phyloP scores from a whole-genome alignment of 2,797 vertebrate genomes.

The Typhlichthys eigenmanni region DNA sequence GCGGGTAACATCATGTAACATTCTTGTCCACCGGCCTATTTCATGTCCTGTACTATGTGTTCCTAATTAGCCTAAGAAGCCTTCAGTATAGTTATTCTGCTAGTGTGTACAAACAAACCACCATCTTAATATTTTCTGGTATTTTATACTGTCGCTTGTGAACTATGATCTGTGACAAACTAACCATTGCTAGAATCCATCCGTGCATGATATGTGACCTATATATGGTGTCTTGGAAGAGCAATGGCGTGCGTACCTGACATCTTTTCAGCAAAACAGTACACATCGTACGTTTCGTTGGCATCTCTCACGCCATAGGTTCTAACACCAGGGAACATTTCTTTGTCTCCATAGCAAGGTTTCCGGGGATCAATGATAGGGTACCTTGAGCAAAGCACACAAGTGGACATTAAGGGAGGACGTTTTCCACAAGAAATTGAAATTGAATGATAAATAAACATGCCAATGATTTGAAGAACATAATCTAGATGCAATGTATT shows the following conservation, averaged over 20 bases:
- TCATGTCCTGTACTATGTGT: no score
- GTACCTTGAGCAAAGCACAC: constrained; percentile 77
- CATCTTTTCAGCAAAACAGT: constrained; percentile 96
- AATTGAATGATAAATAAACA: no score
- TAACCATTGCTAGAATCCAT: not conserved
- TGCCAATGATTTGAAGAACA: no score
- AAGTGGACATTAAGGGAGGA: not conserved
- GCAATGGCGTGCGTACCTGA: constrained; percentile 76
- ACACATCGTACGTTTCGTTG: constrained; percentile 96
- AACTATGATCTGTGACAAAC: not conserved
- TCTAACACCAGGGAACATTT: constrained; percentile 91
- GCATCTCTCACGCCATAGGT: constrained; percentile 93
- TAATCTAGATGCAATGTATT: no score
- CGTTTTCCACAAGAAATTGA: no score
- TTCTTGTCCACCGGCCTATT: not conserved
- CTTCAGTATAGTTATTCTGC: not conserved
- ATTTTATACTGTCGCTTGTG: not conserved
- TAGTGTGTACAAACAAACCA: not conserved
- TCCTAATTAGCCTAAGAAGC: not conserved
- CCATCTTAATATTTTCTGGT: not conserved
- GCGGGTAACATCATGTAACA: not conserved
- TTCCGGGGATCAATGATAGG: constrained; percentile 93
- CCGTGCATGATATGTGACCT: not conserved
- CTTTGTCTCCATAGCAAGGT: constrained; percentile 93
- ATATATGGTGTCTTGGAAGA: not conserved